A percentile compares a stretch with the other conserved stretches of the same genome.
Evolutionary conservation across 1,140 invertebrate species (phyloP).

Genomic region (Microplitis mediator): DNA sequence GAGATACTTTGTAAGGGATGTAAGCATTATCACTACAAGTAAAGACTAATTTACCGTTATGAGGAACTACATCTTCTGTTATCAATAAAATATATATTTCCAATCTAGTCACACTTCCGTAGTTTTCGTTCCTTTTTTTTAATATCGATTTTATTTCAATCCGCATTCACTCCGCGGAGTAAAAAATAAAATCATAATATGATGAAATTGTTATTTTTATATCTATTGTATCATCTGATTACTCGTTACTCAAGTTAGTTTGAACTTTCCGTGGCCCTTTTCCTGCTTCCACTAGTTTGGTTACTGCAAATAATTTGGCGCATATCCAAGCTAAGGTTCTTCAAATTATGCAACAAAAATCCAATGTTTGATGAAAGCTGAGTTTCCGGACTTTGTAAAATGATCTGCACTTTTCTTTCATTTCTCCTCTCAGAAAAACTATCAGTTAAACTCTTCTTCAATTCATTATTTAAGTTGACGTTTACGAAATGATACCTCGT

Average conservation of each 20-base stretch:
- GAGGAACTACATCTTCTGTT: slow-evolving; percentile 54
- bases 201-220: neutral
- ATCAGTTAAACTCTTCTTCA: no score
- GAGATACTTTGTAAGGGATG: slow-evolving; percentile 54
- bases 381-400: neutral
- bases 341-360: no score
- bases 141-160: neutral
- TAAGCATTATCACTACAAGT: slow-evolving; percentile 58
- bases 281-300: no score
- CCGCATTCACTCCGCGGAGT: no score
- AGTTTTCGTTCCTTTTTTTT: neutral
- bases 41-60: slow-evolving; percentile 58
- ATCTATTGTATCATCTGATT: no score
- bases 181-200: neutral
- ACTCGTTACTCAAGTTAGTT: no score
- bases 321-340: no score
- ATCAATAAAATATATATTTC: slow-evolving; percentile 51
- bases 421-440: neutral
- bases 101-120: slow-evolving; percentile 46
- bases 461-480: no score
- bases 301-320: no score
- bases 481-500: no score
- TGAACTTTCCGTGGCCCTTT: no score
- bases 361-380: no score
- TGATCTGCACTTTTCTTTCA: neutral